A percentile compares a stretch with the other conserved stretches of the same genome.
These are phyloP conservation scores for Camelus bactrianus DNA, from an alignment of 2,113 vertebrate species.

Conservation along the genomic window DNA sequence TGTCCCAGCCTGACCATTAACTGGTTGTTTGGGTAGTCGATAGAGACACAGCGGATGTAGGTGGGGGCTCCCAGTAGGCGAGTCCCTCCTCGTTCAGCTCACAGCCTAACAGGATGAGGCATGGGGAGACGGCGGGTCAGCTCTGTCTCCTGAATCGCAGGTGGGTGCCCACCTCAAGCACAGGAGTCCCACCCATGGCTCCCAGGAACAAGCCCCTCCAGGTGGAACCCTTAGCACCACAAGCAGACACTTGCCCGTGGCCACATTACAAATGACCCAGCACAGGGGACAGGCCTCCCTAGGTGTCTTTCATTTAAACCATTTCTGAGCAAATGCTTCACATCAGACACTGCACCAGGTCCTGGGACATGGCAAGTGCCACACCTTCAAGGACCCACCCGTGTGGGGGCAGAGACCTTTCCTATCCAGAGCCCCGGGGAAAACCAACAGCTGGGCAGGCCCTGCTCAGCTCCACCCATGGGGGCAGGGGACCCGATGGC, in stretches of 20 bases:
- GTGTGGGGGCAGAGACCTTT: too few relatives aligned
- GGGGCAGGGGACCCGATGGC: not conserved
- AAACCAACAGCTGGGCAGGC: not conserved
- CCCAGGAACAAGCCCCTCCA: not conserved
- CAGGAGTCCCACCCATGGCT: not conserved
- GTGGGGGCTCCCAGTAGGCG: constrained; percentile 98
- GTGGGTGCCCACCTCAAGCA: not conserved
- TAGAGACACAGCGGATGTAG: constrained; percentile 97
- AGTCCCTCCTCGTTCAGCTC: constrained; percentile 95
- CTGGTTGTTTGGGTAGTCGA: constrained; percentile 97
- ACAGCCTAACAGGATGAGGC: constrained; percentile 95
- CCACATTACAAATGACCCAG: rapidly evolving
- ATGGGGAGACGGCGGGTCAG: constrained; percentile 79
- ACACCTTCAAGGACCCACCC: not conserved
- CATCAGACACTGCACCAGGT: not conserved
- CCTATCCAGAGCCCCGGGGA: not conserved
- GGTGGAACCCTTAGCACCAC: too few relatives aligned
- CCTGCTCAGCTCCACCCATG: not conserved
- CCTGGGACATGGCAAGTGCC: not conserved
- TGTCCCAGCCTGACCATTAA: constrained; percentile 92
- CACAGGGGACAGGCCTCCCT: not conserved
- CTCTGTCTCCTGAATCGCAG: not conserved
- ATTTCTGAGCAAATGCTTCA: not conserved
- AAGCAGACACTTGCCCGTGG: not conserved
- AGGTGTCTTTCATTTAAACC: not conserved